phyloP scores from a whole-genome alignment of 2,113 vertebrate genomes.

The Meriones unguiculatus region DNA sequence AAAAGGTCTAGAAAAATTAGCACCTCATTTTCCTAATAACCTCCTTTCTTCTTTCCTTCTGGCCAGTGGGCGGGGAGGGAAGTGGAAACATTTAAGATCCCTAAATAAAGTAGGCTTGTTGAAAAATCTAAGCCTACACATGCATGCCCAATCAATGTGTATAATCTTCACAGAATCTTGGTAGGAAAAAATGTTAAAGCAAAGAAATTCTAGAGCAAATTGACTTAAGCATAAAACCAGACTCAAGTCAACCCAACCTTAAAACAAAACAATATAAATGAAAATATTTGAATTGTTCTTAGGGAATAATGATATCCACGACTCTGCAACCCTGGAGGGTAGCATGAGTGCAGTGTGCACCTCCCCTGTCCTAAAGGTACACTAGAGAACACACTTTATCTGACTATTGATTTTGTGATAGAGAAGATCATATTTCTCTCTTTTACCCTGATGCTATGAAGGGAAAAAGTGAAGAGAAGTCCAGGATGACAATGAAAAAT shows the following conservation, averaged over 20 bases:
- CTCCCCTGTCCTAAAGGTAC: not conserved
- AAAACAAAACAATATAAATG: not conserved
- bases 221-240: not conserved
- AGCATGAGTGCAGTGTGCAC: rapidly evolving
- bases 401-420: not conserved
- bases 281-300: not conserved
- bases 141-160: not conserved
- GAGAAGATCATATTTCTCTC: not conserved
- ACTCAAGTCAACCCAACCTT: not conserved
- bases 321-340: not conserved
- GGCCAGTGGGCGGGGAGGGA: too few species aligned
- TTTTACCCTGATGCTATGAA: not conserved
- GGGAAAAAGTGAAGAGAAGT: not conserved
- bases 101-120: too few species aligned
- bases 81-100: too few species aligned
- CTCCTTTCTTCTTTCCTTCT: too few species aligned
- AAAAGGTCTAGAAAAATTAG: too few species aligned
- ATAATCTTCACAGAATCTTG: not conserved
- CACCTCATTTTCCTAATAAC: too few species aligned
- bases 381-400: rapidly evolving
- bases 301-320: not conserved
- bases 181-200: not conserved
- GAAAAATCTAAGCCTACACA: not conserved
- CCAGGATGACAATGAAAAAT: not conserved
- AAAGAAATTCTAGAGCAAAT: not conserved